phyloP scores from a whole-genome alignment of 1,140 invertebrate species.

The Fopius arisanus region DNA sequence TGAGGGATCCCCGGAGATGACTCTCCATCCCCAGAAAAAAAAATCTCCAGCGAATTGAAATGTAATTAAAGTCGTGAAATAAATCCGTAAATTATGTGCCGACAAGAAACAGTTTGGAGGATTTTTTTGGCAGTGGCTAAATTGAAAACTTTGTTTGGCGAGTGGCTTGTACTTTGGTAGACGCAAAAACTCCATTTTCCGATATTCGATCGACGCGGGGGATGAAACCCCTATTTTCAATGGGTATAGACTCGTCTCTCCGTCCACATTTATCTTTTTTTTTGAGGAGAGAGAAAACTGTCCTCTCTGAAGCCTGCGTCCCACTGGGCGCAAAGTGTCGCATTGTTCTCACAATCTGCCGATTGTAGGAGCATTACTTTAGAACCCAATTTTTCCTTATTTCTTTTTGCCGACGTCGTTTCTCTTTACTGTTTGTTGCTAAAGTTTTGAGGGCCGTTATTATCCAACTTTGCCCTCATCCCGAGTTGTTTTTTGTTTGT shows the following conservation, averaged over 20 bases:
- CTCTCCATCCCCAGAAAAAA: neutral
- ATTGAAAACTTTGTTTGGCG: neutral
- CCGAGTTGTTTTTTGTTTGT: no score
- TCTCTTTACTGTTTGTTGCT: neutral
- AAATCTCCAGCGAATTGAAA: neutral
- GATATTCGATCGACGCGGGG: neutral
- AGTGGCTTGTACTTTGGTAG: neutral
- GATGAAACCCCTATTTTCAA: neutral
- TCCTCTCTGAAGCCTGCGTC: neutral
- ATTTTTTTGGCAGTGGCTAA: neutral
- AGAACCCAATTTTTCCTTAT: neutral
- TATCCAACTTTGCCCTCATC: no score
- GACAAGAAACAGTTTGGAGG: neutral
- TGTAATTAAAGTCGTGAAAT: neutral
- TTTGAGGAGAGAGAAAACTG: neutral
- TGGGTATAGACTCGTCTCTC: neutral
- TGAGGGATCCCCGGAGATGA: neutral
- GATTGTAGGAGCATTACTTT: constrained; percentile 25
- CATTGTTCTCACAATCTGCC: constrained; percentile 30
- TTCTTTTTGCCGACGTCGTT: neutral
- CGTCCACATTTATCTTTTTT: neutral
- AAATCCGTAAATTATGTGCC: neutral
- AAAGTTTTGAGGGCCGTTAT: no score
- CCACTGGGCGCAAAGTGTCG: neutral
- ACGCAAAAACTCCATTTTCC: neutral